Conservation (phyloP, 2,888 invertebrate genomes). For the Sicus ferrugineus region DNA sequence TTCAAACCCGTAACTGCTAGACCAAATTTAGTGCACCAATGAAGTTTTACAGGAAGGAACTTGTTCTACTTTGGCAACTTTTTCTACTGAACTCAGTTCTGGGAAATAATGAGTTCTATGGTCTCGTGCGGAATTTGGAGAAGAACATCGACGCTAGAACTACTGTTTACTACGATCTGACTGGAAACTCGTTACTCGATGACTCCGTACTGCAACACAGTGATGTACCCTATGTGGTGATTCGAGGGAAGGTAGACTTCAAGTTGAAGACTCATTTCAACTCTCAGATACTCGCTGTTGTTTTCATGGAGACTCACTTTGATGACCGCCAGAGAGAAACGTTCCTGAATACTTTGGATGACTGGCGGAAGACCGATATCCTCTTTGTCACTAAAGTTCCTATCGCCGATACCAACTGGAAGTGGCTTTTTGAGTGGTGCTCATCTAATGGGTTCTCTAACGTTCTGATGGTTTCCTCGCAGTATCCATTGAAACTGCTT, state of each 20-base stretch:
- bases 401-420: background rate
- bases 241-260: background rate
- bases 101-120: background rate
- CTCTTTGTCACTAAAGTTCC: constrained; percentile 10
- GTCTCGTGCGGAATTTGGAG: constrained; percentile 3
- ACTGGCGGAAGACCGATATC: constrained; percentile 24
- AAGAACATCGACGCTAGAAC: constrained; percentile 20
- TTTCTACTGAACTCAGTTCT: background rate
- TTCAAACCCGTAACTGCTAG: too few relatives aligned
- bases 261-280: constrained; percentile 25
- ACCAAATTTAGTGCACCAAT: too few relatives aligned
- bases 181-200: background rate
- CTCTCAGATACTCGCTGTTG: constrained; percentile 17
- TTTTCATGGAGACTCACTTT: background rate
- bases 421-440: constrained; percentile 23
- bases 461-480: constrained; percentile 5
- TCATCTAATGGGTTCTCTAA: constrained; percentile 25
- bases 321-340: constrained; percentile 3
- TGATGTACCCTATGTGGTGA: constrained; percentile 22
- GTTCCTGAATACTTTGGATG: background rate
- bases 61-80: too few relatives aligned
- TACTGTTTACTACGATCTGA: constrained; percentile 19
- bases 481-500: background rate
- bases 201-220: constrained; percentile 1
- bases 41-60: too few relatives aligned